phyloP scores from a whole-genome alignment of 1,140 invertebrate genomes.

The Drosophila fuyamai region DNA sequence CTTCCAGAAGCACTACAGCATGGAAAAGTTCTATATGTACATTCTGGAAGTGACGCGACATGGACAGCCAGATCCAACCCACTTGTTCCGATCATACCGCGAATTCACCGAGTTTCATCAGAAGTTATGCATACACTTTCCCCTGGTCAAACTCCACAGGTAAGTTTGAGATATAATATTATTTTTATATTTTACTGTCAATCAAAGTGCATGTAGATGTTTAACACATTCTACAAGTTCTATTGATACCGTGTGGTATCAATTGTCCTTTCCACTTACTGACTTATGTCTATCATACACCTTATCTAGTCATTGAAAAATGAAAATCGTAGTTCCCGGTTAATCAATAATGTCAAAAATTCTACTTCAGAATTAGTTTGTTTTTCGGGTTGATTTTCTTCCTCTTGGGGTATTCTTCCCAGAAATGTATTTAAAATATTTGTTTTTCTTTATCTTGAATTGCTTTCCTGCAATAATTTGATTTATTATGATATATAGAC shows the following conservation, averaged over 20 bases:
- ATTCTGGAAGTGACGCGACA: conserved; percentile 94
- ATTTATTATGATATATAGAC: conserved; percentile 52
- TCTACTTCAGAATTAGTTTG: not conserved
- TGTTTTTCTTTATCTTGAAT: conserved; percentile 15
- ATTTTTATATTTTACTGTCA: no score
- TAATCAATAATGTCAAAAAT: conserved; percentile 15
- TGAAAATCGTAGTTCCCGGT: not conserved
- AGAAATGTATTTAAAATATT: not conserved
- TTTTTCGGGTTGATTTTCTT: conserved; percentile 19
- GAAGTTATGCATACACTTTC: conserved; percentile 96
- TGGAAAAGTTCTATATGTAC: conserved; percentile 99
- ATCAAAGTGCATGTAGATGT: no score
- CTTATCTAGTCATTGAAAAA: conserved; percentile 26
- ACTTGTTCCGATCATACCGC: conserved; percentile 96
- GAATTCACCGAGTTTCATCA: conserved; percentile 98
- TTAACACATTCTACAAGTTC: not conserved
- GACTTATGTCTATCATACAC: conserved; percentile 15
- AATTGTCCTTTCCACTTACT: not conserved
- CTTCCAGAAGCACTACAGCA: conserved; percentile 97
- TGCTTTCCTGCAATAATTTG: conserved; percentile 30
- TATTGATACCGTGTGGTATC: not conserved
- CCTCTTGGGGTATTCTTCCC: not conserved
- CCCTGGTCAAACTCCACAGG: conserved; percentile 94
- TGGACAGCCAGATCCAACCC: conserved; percentile 92
- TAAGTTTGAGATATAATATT: conserved; percentile 82